Evolutionary conservation across 2,113 vertebrate species (phyloP), one percentile per base, ranked within the genome.

Genomic region (Prionailurus bengalensis): DNA sequence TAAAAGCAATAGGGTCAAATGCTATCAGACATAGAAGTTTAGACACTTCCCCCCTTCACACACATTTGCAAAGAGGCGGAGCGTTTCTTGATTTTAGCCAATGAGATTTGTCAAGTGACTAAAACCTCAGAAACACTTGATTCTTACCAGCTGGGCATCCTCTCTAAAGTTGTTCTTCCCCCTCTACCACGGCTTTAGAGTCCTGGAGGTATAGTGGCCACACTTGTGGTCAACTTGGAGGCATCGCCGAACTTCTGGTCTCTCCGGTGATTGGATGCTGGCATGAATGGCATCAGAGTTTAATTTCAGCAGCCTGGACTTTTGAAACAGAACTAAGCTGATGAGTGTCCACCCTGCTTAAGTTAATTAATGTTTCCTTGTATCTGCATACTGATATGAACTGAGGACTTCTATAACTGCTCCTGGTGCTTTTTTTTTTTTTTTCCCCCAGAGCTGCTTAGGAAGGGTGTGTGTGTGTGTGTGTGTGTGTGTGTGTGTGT

Each of bases 1-100:
- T 99, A 99, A 99, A 99, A 99, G 99, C 99, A 98, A 97, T 98
- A 98, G 98, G 99, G 98, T 99, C 99, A 99, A 99, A 99, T 99
- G 99, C 99, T 99, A 99, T 98, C 98, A 99, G 98, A 99, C 99
- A 98, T 98, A 99, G 98, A 99, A 98, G 98, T 99, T 99, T 98
- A 98, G 98, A 99, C 98, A 97, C 99, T 99, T 99, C 99, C 99
- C 99, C 99, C 99, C 99, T 99, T 99, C 99, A 99, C 99, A 99
- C 99, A 99, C 99, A 99, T 99, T 99, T 99, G 99, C 97, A 96
- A 98, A 99, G 98, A 98, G 99, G 99, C 97, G 99, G 99, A 97
- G 99, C 98, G 91, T 99, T 98, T 97, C 71, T 96, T 98, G 95
- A 92, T 79, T 95, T 98, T 97, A 99, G 99, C 99, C 99, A 99